phyloP scores from a whole-genome alignment of 64 coral and sea anemone genomes.

The Stichodactyla mertensii region DNA sequence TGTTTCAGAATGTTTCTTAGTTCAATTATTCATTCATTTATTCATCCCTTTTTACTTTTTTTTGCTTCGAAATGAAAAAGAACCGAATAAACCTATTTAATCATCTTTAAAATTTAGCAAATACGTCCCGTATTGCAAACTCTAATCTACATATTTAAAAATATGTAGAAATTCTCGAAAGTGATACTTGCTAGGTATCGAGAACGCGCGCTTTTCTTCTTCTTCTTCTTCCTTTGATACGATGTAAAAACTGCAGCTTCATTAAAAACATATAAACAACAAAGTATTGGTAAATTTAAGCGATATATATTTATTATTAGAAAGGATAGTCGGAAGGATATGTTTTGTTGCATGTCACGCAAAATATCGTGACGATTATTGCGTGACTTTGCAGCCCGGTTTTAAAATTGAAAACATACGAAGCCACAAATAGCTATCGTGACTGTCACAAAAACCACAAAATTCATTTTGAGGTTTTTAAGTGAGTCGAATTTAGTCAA shows the following conservation, averaged over 20 bases:
- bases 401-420: neutral
- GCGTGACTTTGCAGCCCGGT: neutral
- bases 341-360: neutral
- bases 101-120: neutral
- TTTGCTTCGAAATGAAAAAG: neutral
- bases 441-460: neutral
- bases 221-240: too few relatives aligned
- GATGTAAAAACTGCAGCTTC: too few relatives aligned
- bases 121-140: neutral
- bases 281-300: too few relatives aligned
- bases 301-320: too few relatives aligned
- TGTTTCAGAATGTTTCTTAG: neutral
- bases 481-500: neutral
- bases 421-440: neutral
- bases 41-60: neutral
- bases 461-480: neutral
- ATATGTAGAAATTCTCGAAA: neutral
- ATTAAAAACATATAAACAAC: too few relatives aligned
- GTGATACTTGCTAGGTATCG: neutral
- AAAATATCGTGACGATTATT: neutral
- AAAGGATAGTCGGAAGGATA: too few relatives aligned
- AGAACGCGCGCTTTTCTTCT: too few relatives aligned
- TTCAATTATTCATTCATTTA: neutral
- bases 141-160: neutral
- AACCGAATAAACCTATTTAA: neutral